Conservation (phyloP, 2,113 vertebrate species). For the Choloepus hoffmanni region DNA sequence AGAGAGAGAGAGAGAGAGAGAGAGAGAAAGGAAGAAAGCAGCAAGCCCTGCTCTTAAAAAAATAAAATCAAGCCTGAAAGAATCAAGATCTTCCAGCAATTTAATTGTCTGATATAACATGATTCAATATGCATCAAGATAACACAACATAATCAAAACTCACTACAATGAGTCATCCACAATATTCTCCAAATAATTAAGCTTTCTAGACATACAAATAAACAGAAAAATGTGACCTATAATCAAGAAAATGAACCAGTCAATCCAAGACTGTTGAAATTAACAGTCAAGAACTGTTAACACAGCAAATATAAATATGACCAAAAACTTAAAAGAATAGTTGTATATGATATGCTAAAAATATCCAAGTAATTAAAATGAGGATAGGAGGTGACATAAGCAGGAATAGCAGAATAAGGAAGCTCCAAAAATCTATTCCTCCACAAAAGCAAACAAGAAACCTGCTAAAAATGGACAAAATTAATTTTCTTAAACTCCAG, state of each 20-base stretch:
- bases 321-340: not conserved
- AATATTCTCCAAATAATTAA: not conserved
- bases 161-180: not conserved
- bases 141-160: not conserved
- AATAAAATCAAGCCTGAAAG: not conserved
- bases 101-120: not conserved
- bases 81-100: not conserved
- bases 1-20: not conserved
- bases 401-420: not conserved
- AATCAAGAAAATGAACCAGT: not conserved
- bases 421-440: not conserved
- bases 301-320: not conserved
- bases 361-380: not conserved
- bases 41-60: not conserved
- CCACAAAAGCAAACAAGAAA: not conserved
- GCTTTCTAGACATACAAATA: not conserved
- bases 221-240: not conserved
- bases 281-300: not conserved
- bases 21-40: not conserved
- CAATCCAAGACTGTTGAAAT: not conserved
- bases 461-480: not conserved
- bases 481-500: not conserved
- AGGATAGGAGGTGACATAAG: not conserved
- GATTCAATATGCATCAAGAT: not conserved
- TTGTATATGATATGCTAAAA: not conserved